phyloP scores from a whole-genome alignment of 2,113 vertebrate species.

The Orientallactaga bullata region DNA sequence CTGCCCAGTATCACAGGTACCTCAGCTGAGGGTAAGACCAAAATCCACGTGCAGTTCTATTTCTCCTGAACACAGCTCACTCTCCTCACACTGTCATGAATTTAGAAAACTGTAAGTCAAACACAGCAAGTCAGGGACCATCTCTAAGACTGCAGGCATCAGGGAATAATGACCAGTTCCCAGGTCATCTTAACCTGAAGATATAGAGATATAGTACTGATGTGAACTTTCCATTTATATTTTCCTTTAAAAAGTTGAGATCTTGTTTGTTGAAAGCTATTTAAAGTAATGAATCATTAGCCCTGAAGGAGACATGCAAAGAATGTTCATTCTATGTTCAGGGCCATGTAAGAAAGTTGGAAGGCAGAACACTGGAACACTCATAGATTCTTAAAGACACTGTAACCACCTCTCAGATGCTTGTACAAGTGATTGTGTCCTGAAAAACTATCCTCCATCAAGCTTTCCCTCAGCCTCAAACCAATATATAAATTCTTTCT shows the following conservation, averaged over 20 bases:
- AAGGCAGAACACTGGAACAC: neutral
- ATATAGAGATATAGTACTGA: neutral
- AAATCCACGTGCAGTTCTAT: neutral
- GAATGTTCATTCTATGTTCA: neutral
- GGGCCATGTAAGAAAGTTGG: neutral
- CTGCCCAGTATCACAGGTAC: neutral
- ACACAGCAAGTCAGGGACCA: neutral
- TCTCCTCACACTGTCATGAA: neutral
- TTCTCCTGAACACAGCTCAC: neutral
- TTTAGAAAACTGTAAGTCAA: neutral
- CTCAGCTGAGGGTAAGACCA: neutral
- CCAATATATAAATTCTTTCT: neutral
- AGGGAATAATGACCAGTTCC: neutral
- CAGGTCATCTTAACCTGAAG: neutral
- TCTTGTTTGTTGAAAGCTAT: neutral
- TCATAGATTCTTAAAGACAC: neutral
- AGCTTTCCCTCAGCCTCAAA: neutral
- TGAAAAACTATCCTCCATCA: neutral
- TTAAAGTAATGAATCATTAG: neutral
- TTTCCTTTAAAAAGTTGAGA: conserved; percentile 17
- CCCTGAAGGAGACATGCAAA: neutral
- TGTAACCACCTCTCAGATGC: neutral
- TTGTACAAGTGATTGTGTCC: neutral
- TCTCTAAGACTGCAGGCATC: neutral
- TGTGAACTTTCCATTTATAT: neutral